Percentiles rank a stretch among this genome's conserved stretches.
These are phyloP conservation scores for Parnassius glacialis DNA, from an alignment of 2,888 invertebrate genomes.

Conservation along the genomic window DNA sequence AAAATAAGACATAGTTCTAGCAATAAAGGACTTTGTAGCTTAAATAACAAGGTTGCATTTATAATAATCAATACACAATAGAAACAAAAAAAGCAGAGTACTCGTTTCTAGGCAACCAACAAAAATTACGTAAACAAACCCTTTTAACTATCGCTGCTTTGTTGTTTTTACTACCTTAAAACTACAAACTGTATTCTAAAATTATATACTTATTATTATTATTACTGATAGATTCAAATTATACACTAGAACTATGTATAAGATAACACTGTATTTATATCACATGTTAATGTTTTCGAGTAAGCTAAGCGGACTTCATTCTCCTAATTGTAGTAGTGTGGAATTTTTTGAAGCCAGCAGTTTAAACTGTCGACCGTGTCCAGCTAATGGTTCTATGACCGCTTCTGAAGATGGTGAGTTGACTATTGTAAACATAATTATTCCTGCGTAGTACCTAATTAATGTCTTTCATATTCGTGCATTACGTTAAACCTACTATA, in stretches of 20 bases:
- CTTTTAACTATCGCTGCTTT: background rate
- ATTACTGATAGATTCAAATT: too few species aligned
- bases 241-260: background rate
- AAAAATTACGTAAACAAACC: conserved; percentile 16
- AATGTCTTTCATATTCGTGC: too few species aligned
- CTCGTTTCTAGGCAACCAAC: conserved; percentile 18
- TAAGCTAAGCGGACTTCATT: conserved; percentile 36
- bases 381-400: conserved; percentile 57
- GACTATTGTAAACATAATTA: background rate
- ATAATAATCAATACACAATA: too few species aligned
- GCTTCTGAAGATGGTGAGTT: conserved; percentile 60
- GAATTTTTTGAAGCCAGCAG: conserved; percentile 59
- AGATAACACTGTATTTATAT: background rate
- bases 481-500: too few species aligned
- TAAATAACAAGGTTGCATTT: too few species aligned
- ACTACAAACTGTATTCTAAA: too few species aligned
- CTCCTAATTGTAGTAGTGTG: conserved; percentile 47
- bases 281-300: background rate
- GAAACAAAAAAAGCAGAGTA: background rate
- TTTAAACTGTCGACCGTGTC: conserved; percentile 56
- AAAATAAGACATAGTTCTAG: too few species aligned
- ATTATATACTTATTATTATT: too few species aligned
- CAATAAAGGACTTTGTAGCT: too few species aligned
- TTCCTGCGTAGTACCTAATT: too few species aligned
- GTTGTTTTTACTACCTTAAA: background rate